Conservation (phyloP, 2,113 vertebrate genomes). For the Cynopterus brachyotis region DNA sequence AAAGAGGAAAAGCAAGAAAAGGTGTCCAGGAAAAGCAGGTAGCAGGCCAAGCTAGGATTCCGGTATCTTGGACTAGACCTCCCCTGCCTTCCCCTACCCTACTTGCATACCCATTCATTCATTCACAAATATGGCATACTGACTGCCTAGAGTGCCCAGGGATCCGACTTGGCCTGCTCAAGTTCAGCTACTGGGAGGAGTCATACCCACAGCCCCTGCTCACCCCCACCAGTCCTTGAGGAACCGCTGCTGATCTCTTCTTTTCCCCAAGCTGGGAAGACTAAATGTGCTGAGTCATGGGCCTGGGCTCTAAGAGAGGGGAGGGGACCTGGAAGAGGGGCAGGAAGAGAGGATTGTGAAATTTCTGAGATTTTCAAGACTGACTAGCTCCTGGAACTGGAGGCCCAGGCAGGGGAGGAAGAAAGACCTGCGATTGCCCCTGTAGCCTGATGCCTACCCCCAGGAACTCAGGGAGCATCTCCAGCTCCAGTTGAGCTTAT, state of each 20-base stretch:
- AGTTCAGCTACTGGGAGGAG: background rate
- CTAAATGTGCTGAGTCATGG: constrained; percentile 79
- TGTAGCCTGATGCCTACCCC: background rate
- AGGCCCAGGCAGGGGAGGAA: background rate
- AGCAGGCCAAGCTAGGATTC: background rate
- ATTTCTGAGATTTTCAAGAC: constrained; percentile 72
- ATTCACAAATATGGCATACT: background rate
- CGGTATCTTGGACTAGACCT: background rate
- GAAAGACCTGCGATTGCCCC: background rate
- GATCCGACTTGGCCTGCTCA: background rate
- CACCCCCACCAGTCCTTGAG: background rate
- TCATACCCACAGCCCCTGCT: background rate
- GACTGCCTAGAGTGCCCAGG: no score
- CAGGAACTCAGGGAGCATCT: background rate
- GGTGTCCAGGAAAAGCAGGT: background rate
- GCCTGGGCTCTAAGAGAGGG: constrained; percentile 66
- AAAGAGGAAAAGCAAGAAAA: background rate
- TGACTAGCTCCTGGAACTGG: constrained; percentile 43
- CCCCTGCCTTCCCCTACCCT: background rate
- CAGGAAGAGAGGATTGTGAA: constrained; percentile 78
- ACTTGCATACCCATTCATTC: constrained; percentile 3
- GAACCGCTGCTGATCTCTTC: constrained; percentile 23
- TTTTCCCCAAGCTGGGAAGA: constrained; percentile 1
- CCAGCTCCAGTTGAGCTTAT: background rate
- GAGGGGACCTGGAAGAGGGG: constrained; percentile 76